Base-by-base conservation (phyloP, 2,888 invertebrate species). In the Atrina japonica region DNA sequence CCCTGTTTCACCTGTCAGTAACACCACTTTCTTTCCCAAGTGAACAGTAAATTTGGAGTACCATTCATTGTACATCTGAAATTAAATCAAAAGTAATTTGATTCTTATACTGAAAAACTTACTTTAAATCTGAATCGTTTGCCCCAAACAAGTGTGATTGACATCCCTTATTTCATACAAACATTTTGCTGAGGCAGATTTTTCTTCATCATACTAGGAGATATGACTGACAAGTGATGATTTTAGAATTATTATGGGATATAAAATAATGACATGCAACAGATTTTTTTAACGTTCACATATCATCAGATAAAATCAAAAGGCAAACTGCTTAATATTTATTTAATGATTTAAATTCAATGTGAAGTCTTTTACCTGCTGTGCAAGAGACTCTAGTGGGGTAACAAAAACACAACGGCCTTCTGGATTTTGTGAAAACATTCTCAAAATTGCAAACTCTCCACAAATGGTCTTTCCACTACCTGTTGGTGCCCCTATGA, bases 1-100 rank as follows among this genome's bases (percentile, higher is more conserved):
- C 0, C 97, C 97, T 0, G 99, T 98, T 91, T 99, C 99, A 0
- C 99, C 99, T 0, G 99, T 99, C 66, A 99, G 90, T 59, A 97
- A 93, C 0, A 99, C 98, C 11, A 93, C 92, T 66, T 91, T 95
- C 78, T 96, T 94, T 7, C 95, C 95, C 66, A 99, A 92, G 50
- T 83, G 84, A 18, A 79, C 76, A 29, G 94, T 94, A 88, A 99
- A 97, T 90, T 97, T 97, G 70, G 94, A 93, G 83, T 95, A 94
- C 97, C 98, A 99, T 86, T 98, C 97, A 0, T 94, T 93, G 90
- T 96, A 98, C 45, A 91, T 83, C 91, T 91, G 74, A 73, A 49
- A 58, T 0, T 30, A 53, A 41, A 21, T 25, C 2, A 1, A 53
- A 53, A 29, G 23, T 21, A 43, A 2, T 43, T 43, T n/a, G 16